Evolutionary conservation across 2,113 vertebrate species (phyloP).

Genomic region (Eidolon helvum): DNA sequence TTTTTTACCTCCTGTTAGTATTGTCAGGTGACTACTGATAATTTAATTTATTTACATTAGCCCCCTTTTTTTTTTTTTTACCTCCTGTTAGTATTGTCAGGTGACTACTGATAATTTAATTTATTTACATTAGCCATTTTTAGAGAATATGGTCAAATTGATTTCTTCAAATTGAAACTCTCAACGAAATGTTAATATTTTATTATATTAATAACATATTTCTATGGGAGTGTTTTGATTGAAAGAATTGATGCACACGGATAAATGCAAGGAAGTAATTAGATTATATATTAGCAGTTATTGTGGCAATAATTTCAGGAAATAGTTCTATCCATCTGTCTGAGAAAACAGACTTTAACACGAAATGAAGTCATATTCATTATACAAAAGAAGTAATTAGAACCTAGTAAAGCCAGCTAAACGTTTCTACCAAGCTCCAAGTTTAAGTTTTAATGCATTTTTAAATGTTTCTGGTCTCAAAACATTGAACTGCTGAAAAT

Average conservation of each 20-base stretch:
- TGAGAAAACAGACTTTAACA: conserved; percentile 59
- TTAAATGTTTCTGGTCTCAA: conserved; percentile 76
- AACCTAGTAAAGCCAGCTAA: conserved; percentile 57
- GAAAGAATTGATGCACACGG: conserved; percentile 47
- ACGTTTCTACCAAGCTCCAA: conserved; percentile 49
- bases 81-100: not conserved
- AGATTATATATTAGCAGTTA: conserved; percentile 62
- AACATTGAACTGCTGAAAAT: conserved; percentile 70
- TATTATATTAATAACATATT: conserved; percentile 53
- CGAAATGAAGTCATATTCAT: conserved; percentile 67
- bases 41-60: conserved; percentile 2
- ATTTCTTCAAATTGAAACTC: conserved; percentile 38
- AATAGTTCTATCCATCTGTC: conserved; percentile 64
- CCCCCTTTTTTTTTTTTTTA: not conserved
- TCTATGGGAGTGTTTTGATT: conserved; percentile 53
- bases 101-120: conserved; percentile 27
- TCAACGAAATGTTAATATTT: conserved; percentile 47
- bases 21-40: conserved; percentile 21
- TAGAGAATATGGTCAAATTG: conserved; percentile 13
- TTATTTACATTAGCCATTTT: conserved; percentile 32
- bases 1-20: not conserved
- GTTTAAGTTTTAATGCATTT: conserved; percentile 73
- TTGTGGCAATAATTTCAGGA: conserved; percentile 62
- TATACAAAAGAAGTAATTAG: conserved; percentile 57
- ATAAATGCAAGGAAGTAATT: conserved; percentile 54